Evolutionary conservation across 2,113 vertebrate genomes (phyloP).

Genomic region (Cercopithecus mona): DNA sequence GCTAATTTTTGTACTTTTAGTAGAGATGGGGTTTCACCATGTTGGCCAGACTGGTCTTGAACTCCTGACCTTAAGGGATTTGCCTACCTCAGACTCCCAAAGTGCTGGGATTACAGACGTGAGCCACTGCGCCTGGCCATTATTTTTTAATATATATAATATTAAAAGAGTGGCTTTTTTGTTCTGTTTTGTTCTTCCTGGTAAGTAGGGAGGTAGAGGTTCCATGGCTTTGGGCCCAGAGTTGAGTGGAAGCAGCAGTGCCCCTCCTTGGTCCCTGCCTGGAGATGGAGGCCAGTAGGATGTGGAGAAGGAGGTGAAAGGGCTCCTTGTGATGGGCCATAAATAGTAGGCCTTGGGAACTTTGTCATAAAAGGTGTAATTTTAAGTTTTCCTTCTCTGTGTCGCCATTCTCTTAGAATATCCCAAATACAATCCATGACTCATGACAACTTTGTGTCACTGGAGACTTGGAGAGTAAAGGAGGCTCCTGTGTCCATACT

Average conservation of each 20-base stretch:
- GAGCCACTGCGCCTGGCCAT: not conserved
- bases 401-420: not conserved
- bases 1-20: no score
- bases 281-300: no score
- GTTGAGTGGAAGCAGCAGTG: not conserved
- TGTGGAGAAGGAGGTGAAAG: not conserved
- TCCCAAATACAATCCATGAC: not conserved
- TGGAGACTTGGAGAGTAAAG: not conserved
- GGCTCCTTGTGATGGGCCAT: accelerated
- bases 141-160: not conserved
- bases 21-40: no score
- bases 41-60: no score
- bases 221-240: not conserved
- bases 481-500: not conserved
- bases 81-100: no score
- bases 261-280: accelerated
- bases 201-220: not conserved
- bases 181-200: not conserved
- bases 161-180: not conserved
- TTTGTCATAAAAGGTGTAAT: not conserved
- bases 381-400: not conserved
- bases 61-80: no score
- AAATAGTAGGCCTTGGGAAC: not conserved
- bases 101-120: no score
- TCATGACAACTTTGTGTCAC: not conserved